Base-by-base conservation (phyloP, 1,140 invertebrate genomes). In the Dreissena polymorpha region DNA sequence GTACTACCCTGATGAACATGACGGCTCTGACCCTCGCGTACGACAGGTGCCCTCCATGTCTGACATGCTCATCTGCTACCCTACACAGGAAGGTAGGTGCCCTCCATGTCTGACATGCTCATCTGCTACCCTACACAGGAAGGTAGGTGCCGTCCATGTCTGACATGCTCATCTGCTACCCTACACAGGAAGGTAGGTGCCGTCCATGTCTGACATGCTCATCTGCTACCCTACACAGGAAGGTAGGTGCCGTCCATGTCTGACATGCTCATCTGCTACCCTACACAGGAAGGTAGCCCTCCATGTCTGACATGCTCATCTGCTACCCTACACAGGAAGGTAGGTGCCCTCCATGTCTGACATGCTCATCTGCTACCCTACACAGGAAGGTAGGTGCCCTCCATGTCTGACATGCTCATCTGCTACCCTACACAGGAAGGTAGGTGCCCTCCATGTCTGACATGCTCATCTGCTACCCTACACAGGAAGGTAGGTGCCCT, bases 351-450 rank as follows among this genome's bases (percentile, higher is more conserved):
- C 90, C 0, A 85, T 87, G 82, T 90, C 90, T 0, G 90, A 91
- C 64, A 91, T 90, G 89, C 71, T 91, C 13, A 90, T 91, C 27
- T 89, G 90, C 72, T 91, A 89, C 69, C 90, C 90, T 23, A 91
- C 90, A 50, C 88, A 90, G 60, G 65, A 87, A 79, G 90, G 90
- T 91, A 76, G 72, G 80, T 84, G 39, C 39, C 39, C 39, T 8
- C 39, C 39, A 5, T 39, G 3, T 2, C 2, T 5, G 39, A 39
- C 39, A 8, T 5, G 39, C 3, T 2, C 8, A 8, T 39, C 2
- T 39, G 8, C 8, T 39, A 8, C 8, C 8, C 8, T 39, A 8
- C 39, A 39, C 39, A 39, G 2, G 39, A 5, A 5, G 39, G 39
- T 39, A 91, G 49, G 83, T 90, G 16, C 90, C 90, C 6, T 87